These are phyloP conservation scores for Tiliqua scincoides DNA, from an alignment of 2,113 vertebrate genomes.

Conservation along the genomic window DNA sequence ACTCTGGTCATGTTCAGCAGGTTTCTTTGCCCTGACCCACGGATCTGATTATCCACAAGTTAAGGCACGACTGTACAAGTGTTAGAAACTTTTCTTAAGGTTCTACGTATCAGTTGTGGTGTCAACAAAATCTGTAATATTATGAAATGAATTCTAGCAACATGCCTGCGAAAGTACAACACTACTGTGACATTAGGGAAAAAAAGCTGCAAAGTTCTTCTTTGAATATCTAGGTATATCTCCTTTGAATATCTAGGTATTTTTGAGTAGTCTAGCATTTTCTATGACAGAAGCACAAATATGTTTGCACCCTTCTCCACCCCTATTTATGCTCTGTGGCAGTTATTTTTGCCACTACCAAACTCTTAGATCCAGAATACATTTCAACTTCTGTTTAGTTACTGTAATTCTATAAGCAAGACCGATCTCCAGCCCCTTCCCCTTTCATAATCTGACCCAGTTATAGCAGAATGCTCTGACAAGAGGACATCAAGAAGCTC, in stretches of 20 bases:
- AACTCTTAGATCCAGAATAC: neutral
- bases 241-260: neutral
- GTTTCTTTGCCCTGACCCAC: too few species aligned
- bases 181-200: neutral
- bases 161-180: neutral
- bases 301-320: neutral
- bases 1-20: too few species aligned
- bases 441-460: constrained; percentile 41
- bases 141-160: neutral
- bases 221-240: neutral
- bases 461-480: constrained; percentile 39
- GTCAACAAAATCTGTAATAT: neutral
- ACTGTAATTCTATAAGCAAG: neutral
- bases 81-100: too few species aligned
- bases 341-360: neutral
- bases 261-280: neutral
- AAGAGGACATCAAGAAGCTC: constrained; percentile 35
- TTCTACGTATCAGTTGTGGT: neutral
- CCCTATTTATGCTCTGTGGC: neutral
- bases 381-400: constrained; percentile 20
- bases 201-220: neutral
- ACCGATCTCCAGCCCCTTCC: neutral
- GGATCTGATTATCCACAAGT: too few species aligned
- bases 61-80: too few species aligned
- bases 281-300: accelerated